Evolutionary conservation across 1,140 invertebrate genomes (phyloP), one percentile per base, ranked within the genome.

Genomic region (Pseudomyrmex sp.): DNA sequence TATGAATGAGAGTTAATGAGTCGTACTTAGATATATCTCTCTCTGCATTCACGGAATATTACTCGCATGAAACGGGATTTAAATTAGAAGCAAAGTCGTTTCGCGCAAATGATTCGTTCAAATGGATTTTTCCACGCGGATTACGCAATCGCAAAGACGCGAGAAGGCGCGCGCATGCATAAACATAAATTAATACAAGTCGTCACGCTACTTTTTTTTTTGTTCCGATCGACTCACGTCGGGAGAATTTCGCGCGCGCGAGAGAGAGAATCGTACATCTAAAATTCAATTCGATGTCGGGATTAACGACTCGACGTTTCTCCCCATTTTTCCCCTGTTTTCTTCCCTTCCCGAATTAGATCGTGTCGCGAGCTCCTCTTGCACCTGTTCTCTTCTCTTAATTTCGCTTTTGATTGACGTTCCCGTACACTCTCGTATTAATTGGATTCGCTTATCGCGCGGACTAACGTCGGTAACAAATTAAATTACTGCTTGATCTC

Each of bases 291-390:
- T 88, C 86, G 86, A 88, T 54, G 68, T 56, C 44, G 26, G 82
- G 69, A 88, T 88, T 84, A 87, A 76, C 85, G 80, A 84, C 77
- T 87, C 85, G 86, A 74, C 74, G 86, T 87, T 77, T 74, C 80
- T 80, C 72, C 54, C 48, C 72, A 62, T 79, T 84, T 61, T 70
- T 35, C 35, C 52, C 82, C 62, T 73, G 44, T 83, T 83, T 76
- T 52, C 68, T 63, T 82, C 58, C 44, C 26, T 15, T 52, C 58
- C 26, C 65, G 79, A 76, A 86, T 86, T 77, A 61, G 59, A 80
- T 83, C 73, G 59, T 62, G 70, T 52, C 79, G 46, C 79, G 46
- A 74, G 56, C 48, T 80, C 54, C 59, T 72, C 58, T 76, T 26
- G 74, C 48, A 72, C 18, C 18, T 82, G 77, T 72, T 72, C 59